These are phyloP conservation scores for Salmo trutta DNA, from an alignment of 2,797 vertebrate genomes.

Conservation along the genomic window DNA sequence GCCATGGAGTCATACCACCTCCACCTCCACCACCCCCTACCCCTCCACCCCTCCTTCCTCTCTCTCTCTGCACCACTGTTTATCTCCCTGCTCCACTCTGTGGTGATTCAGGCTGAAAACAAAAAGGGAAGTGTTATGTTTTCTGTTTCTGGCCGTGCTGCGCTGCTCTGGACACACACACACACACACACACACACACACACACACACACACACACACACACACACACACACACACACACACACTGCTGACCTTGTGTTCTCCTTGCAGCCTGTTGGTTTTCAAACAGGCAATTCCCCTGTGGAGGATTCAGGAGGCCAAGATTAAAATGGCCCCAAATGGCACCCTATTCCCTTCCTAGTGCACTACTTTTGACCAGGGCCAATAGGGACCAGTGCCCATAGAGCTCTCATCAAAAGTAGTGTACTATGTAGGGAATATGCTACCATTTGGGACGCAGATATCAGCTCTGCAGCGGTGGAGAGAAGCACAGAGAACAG, in stretches of 20 bases:
- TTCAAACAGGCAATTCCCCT: slow-evolving; percentile 45
- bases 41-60: no score
- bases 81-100: not conserved
- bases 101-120: slow-evolving; percentile 27
- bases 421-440: not conserved
- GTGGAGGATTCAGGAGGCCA: slow-evolving; percentile 44
- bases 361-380: not conserved
- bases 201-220: not conserved
- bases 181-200: not conserved
- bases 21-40: no score
- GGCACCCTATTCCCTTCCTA: not conserved
- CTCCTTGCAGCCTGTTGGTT: slow-evolving; percentile 43
- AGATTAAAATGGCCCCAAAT: slow-evolving; percentile 45
- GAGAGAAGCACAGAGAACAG: not conserved
- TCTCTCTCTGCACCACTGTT: not conserved
- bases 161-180: no score
- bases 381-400: not conserved
- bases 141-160: slow-evolving; percentile 9
- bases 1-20: not conserved
- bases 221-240: not conserved
- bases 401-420: no score
- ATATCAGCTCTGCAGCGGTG: not conserved
- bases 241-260: slow-evolving; percentile 47
- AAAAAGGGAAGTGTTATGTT: slow-evolving; percentile 22
- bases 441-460: not conserved